A percentile compares a stretch with the other conserved stretches of the same genome.
Conservation (phyloP, 1,140 invertebrate species). For the Procambarus clarkii region DNA sequence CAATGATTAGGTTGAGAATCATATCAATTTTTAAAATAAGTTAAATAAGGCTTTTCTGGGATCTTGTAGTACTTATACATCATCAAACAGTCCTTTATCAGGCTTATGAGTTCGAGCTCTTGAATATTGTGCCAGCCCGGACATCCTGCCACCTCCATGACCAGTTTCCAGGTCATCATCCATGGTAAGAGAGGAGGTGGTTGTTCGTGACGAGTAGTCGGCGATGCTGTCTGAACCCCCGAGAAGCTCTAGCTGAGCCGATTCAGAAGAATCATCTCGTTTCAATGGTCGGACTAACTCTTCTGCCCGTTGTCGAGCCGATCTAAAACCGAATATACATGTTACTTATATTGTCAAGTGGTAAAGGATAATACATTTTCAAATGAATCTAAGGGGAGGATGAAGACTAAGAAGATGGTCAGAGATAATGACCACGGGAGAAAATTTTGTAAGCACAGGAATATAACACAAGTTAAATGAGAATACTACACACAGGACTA, state of each 20-base stretch:
- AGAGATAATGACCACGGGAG: too few relatives aligned
- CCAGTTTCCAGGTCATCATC: neutral
- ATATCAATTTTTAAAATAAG: too few relatives aligned
- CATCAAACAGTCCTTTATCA: slow-evolving; percentile 69
- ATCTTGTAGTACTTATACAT: slow-evolving; percentile 37
- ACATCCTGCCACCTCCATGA: neutral
- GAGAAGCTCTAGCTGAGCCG: slow-evolving; percentile 52
- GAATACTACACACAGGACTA: too few relatives aligned
- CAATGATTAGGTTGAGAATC: too few relatives aligned
- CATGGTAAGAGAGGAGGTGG: slow-evolving; percentile 10
- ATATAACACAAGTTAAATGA: too few relatives aligned
- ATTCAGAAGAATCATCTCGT: slow-evolving; percentile 53
- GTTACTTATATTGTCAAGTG: neutral
- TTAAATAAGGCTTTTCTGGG: neutral
- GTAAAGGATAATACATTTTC: too few relatives aligned
- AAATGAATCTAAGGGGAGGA: too few relatives aligned
- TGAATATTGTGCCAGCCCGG: slow-evolving; percentile 45
- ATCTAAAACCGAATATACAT: slow-evolving; percentile 72
- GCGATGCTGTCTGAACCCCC: slow-evolving; percentile 37
- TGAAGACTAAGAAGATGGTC: too few relatives aligned
- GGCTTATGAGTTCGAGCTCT: slow-evolving; percentile 50
- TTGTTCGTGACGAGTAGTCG: slow-evolving; percentile 13
- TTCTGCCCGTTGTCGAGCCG: slow-evolving; percentile 78
- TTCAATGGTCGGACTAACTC: slow-evolving; percentile 74
- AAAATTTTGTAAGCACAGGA: too few relatives aligned